A percentile compares a stretch with the other conserved stretches of the same genome.
phyloP scores from a whole-genome alignment of 1,140 invertebrate genomes.

The Bilobella aurantiaca region DNA sequence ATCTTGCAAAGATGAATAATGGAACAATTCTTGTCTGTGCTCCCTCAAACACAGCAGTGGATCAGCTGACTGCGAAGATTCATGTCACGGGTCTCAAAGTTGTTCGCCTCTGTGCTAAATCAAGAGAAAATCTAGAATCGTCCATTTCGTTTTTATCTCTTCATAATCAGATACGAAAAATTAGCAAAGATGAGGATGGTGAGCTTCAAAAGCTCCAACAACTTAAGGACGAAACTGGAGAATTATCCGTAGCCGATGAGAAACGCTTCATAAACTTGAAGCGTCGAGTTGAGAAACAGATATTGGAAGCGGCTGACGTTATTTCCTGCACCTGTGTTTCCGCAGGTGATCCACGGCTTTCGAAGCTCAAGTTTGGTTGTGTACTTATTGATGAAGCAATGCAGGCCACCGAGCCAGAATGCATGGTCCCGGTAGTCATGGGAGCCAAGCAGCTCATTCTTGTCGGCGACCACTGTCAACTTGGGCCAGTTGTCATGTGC shows the following conservation, averaged over 20 bases:
- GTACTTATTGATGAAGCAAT: slow-evolving; percentile 96
- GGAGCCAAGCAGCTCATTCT: slow-evolving; percentile 91
- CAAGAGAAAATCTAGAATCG: slow-evolving; percentile 94
- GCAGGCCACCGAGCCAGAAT: slow-evolving; percentile 88
- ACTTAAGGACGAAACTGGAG: slow-evolving; percentile 93
- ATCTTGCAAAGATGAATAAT: slow-evolving; percentile 80
- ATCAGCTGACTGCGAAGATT: slow-evolving; percentile 98
- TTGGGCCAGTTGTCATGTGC: slow-evolving; percentile 98
- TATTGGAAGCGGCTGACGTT: slow-evolving; percentile 92
- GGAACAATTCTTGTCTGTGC: slow-evolving; percentile 96
- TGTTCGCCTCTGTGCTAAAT: slow-evolving; percentile 93
- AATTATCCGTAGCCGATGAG: slow-evolving; percentile 85
- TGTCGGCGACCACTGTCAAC: slow-evolving; percentile 97
- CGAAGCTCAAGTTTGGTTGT: slow-evolving; percentile 86
- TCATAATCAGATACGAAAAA: slow-evolving; percentile 92
- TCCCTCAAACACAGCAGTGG: slow-evolving; percentile 97
- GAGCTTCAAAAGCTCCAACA: slow-evolving; percentile 93
- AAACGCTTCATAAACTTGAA: slow-evolving; percentile 86
- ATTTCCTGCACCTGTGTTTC: slow-evolving; percentile 99
- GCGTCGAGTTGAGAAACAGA: slow-evolving; percentile 78
- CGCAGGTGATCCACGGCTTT: slow-evolving; percentile 86
- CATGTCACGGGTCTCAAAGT: slow-evolving; percentile 95
- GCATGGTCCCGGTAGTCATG: slow-evolving; percentile 95
- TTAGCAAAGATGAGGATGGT: slow-evolving; percentile 61
- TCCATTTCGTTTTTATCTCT: slow-evolving; percentile 92